These are phyloP conservation scores for Hyperoplus lanceolatus DNA, from an alignment of 2,797 vertebrate species.

Conservation along the genomic window DNA sequence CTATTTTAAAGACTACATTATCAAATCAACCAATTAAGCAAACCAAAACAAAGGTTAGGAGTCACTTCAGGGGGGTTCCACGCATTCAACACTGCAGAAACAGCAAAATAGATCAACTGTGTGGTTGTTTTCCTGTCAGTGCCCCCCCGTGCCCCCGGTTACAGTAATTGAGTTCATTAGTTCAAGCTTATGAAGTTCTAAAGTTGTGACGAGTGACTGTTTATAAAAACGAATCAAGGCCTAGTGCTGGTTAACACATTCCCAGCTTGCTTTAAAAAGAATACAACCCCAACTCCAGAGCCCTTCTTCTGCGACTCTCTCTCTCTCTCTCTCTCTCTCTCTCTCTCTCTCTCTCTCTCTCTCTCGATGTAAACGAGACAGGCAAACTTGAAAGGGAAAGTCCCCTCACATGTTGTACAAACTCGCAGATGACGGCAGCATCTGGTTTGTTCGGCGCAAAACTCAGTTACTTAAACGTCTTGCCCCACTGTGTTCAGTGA, in stretches of 20 bases:
- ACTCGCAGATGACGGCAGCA: slow-evolving; percentile 25
- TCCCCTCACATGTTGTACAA: slow-evolving; percentile 30
- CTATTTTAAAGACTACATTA: too few species aligned
- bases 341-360: neutral
- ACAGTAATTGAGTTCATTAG: slow-evolving; percentile 36
- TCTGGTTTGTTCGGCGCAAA: slow-evolving; percentile 50
- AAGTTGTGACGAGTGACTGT: slow-evolving; percentile 34
- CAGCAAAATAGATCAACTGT: too few species aligned
- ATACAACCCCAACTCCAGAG: slow-evolving; percentile 15
- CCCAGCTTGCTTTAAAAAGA: slow-evolving; percentile 27
- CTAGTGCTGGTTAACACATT: slow-evolving; percentile 32
- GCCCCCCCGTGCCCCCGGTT: too few species aligned
- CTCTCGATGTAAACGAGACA: slow-evolving; percentile 13
- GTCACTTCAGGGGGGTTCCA: too few species aligned
- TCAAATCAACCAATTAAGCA: too few species aligned
- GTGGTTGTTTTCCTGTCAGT: too few species aligned
- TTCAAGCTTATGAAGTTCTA: slow-evolving; percentile 32
- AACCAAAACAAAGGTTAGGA: too few species aligned
- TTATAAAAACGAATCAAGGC: slow-evolving; percentile 53
- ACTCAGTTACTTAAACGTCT: slow-evolving; percentile 69
- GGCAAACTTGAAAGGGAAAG: slow-evolving; percentile 21
- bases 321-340: too few species aligned
- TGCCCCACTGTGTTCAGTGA: slow-evolving; percentile 61
- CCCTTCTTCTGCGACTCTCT: too few species aligned
- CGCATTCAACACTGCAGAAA: too few species aligned